Percentiles rank a stretch among this genome's conserved stretches.
Conservation (phyloP, 2,797 vertebrate species). For the Galago senegalensis region DNA sequence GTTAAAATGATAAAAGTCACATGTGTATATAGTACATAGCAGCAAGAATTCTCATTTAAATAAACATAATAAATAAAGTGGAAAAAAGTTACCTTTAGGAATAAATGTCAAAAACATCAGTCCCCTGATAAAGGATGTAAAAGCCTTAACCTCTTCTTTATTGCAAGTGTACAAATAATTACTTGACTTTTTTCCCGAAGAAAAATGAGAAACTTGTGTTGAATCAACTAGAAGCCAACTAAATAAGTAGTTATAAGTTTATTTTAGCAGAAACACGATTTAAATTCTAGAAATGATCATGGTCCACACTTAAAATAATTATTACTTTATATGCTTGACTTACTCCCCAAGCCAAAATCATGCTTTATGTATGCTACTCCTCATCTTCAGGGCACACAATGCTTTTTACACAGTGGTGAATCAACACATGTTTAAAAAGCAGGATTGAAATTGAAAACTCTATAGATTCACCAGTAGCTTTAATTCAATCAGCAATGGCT, state of each 20-base stretch:
- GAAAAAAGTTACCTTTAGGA: constrained; percentile 36
- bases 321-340: background rate
- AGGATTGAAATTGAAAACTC: background rate
- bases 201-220: constrained; percentile 18
- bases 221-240: constrained; percentile 17
- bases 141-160: constrained; percentile 47
- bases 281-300: constrained; percentile 62
- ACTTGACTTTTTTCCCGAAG: constrained; percentile 45
- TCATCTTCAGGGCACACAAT: background rate
- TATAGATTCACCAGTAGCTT: background rate
- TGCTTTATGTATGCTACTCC: background rate
- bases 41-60: background rate
- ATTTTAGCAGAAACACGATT: background rate
- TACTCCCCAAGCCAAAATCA: background rate
- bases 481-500: background rate
- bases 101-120: constrained; percentile 21
- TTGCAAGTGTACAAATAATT: constrained; percentile 31
- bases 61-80: constrained; percentile 45
- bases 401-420: background rate
- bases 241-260: constrained; percentile 54
- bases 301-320: constrained; percentile 10
- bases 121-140: background rate
- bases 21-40: background rate
- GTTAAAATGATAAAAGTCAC: constrained; percentile 55
- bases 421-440: background rate